Evolutionary conservation across 2,888 invertebrate genomes (phyloP), one percentile per base, ranked within the genome.

Genomic region (Gryllus longicercus): DNA sequence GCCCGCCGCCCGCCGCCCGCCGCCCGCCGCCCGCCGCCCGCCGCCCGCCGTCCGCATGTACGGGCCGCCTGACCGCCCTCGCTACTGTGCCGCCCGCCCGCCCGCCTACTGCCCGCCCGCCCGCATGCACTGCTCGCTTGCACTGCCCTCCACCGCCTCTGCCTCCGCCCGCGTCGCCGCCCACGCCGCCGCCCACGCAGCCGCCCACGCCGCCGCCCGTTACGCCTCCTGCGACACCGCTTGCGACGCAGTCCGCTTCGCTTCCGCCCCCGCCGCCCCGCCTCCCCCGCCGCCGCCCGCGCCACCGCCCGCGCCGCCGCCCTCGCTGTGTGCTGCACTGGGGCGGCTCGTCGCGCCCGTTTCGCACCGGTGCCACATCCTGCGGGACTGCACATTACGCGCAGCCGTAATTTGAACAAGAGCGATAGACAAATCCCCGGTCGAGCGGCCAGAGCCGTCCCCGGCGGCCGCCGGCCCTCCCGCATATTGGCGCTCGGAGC

Each of bases 301-400:
- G n/a, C n/a, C n/a, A 2, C 63, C 63, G 2, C 63, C 63, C 18
- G 3, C 14, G 18, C 5, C 63, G 3, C 63, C 63, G 63, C 4
- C 63, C 63, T 38, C 63, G 63, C 63, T 16, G 63, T 63, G 63
- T 18, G 18, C 2, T 38, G 16, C 63, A 63, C 18, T 63, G 63
- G 16, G 18, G 63, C 63, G 63, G 14, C 63, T 14, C 14, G 63
- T 38, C 14, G 63, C 63, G 63, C 63, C 63, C 63, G 63, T 38
- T 38, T 38, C 25, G 63, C 63, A 18, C 63, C 18, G 63, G 63
- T 63, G 63, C 63, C 14, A 18, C 63, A 63, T 63, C 63, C 63
- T 63, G 63, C 18, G 63, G 63, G 63, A 63, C 63, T 63, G 63
- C 63, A 63, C 63, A 63, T 63, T 63, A 63, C 63, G 63, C 63